These are phyloP conservation scores for Tachina lurida DNA, from an alignment of 2,888 invertebrate species.

Conservation along the genomic window DNA sequence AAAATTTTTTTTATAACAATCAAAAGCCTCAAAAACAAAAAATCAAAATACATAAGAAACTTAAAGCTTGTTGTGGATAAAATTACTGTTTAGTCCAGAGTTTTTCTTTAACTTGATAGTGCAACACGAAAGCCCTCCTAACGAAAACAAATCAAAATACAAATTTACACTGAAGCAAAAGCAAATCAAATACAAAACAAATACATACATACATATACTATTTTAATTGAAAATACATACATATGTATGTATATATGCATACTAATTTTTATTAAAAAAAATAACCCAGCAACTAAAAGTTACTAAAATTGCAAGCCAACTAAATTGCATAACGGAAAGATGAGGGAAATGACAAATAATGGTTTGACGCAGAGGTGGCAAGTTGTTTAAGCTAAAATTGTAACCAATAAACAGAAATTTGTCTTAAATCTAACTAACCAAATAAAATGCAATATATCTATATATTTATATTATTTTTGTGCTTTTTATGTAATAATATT, in stretches of 20 bases:
- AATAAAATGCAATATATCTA: too few species aligned
- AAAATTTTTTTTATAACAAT: background rate
- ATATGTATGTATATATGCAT: too few species aligned
- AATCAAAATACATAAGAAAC: conserved; percentile 23
- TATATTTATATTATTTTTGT: too few species aligned
- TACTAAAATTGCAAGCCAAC: conserved; percentile 22
- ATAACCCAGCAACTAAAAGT: background rate
- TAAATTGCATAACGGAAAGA: background rate
- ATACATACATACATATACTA: background rate
- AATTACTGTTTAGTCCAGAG: conserved; percentile 18
- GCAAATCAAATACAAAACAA: background rate
- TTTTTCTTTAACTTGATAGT: conserved; percentile 23
- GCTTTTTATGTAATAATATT: too few species aligned
- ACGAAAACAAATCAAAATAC: conserved; percentile 54
- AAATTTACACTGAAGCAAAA: conserved; percentile 61
- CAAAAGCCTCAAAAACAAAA: conserved; percentile 12
- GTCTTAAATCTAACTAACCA: too few species aligned
- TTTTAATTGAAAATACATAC: background rate
- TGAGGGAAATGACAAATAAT: background rate
- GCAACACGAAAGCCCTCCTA: conserved; percentile 63
- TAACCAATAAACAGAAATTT: too few species aligned
- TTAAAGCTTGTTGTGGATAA: conserved; percentile 1
- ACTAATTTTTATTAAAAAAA: background rate
- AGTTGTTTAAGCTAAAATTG: too few species aligned
- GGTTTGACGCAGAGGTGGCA: too few species aligned